Conservation (phyloP, 2,888 invertebrate species). For the Conus canariensis region DNA sequence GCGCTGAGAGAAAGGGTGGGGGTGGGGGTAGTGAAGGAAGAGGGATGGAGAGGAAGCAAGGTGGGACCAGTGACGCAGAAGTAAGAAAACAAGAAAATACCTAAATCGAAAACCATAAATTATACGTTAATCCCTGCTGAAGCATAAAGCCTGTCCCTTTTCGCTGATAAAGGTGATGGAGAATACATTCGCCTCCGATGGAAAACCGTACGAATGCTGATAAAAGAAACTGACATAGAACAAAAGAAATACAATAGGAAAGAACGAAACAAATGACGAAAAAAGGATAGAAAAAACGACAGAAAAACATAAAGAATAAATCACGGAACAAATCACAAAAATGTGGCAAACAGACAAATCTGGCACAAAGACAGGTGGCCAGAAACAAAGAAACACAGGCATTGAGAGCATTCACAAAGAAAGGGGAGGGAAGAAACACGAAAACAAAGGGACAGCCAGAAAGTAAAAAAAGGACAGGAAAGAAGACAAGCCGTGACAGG, state of each 20-base stretch:
- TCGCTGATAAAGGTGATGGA: too few species aligned
- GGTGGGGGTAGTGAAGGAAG: too few species aligned
- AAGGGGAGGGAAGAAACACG: neutral
- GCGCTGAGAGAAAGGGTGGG: too few species aligned
- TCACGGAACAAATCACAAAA: too few species aligned
- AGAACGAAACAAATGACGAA: neutral
- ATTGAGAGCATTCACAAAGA: neutral
- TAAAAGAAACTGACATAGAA: neutral
- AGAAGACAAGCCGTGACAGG: too few species aligned
- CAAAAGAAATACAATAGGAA: neutral
- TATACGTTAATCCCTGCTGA: too few species aligned
- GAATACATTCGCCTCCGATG: neutral
- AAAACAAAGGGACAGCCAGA: neutral
- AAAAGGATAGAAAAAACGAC: neutral
- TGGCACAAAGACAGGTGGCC: neutral
- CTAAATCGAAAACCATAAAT: neutral
- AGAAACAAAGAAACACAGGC: neutral
- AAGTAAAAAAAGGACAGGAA: neutral
- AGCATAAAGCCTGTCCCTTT: too few species aligned
- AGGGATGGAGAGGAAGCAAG: too few species aligned
- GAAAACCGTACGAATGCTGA: neutral
- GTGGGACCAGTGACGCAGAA: too few species aligned
- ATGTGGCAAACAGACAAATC: too few species aligned
- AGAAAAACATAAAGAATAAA: neutral
- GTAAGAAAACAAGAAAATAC: neutral